Conservation (phyloP, 2,888 invertebrate genomes). For the Hypolimnas misippus region DNA sequence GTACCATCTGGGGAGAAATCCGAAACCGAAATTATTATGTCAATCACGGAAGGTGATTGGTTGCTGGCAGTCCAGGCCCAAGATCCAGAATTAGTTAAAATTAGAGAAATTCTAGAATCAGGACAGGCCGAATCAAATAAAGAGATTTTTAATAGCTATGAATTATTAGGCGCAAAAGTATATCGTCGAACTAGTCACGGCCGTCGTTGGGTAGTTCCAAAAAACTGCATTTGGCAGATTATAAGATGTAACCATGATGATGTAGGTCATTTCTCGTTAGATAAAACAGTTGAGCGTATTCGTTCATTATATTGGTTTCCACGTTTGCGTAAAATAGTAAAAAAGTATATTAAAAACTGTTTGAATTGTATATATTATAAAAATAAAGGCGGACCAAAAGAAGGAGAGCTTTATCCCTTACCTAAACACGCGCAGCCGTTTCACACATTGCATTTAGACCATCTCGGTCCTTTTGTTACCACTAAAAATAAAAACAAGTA, state of each 20-base stretch:
- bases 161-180: constrained; percentile 38
- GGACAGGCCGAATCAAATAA: constrained; percentile 36
- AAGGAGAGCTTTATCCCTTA: constrained; percentile 27
- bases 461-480: neutral
- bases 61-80: constrained; percentile 44
- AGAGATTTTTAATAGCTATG: constrained; percentile 36
- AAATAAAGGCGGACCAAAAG: constrained; percentile 16
- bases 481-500: no score
- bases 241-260: constrained; percentile 39
- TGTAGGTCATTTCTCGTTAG: constrained; percentile 35
- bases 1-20: constrained; percentile 18
- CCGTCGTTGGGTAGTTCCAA: constrained; percentile 46
- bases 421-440: constrained; percentile 30
- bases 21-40: constrained; percentile 21
- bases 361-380: neutral
- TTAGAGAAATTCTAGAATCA: constrained; percentile 35
- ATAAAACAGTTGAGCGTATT: neutral
- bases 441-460: constrained; percentile 34
- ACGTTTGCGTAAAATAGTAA: neutral
- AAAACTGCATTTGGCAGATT: constrained; percentile 40
- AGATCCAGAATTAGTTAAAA: constrained; percentile 36
- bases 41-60: constrained; percentile 40
- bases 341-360: neutral
- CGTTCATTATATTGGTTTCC: neutral
- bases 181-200: constrained; percentile 43